Evolutionary conservation across 2,113 vertebrate genomes (phyloP).

Genomic region (Corvus hawaiiensis): DNA sequence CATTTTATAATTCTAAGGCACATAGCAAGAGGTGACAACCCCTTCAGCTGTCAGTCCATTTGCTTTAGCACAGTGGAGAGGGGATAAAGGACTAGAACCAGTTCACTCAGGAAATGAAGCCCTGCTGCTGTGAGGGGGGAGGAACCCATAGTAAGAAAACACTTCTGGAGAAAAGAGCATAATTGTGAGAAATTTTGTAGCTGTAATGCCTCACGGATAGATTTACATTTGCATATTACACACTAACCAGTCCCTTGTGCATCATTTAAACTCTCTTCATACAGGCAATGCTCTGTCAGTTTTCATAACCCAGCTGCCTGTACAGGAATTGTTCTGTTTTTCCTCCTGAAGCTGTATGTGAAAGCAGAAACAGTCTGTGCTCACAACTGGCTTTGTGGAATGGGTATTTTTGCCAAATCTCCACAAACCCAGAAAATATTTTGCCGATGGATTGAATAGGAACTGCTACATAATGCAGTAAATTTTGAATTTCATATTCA

Average conservation of each 20-base stretch:
- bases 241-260: constrained; percentile 23
- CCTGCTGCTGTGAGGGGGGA: neutral
- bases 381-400: neutral
- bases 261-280: constrained; percentile 2
- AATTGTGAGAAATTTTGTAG: constrained; percentile 35
- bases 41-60: neutral
- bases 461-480: neutral
- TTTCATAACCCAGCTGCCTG: constrained; percentile 38
- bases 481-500: neutral
- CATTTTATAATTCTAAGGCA: neutral
- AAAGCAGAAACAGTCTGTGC: neutral
- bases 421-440: neutral
- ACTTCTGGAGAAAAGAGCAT: neutral
- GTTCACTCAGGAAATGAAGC: neutral
- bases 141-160: neutral
- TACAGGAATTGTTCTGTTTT: constrained; percentile 21
- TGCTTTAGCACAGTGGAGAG: neutral
- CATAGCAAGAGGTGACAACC: neutral
- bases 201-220: neutral
- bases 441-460: neutral
- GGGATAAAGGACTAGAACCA: neutral
- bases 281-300: constrained; percentile 1
- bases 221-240: constrained; percentile 38
- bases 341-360: neutral
- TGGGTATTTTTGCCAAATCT: neutral